phyloP scores from a whole-genome alignment of 2,113 vertebrate genomes.

The Pandion haliaetus region DNA sequence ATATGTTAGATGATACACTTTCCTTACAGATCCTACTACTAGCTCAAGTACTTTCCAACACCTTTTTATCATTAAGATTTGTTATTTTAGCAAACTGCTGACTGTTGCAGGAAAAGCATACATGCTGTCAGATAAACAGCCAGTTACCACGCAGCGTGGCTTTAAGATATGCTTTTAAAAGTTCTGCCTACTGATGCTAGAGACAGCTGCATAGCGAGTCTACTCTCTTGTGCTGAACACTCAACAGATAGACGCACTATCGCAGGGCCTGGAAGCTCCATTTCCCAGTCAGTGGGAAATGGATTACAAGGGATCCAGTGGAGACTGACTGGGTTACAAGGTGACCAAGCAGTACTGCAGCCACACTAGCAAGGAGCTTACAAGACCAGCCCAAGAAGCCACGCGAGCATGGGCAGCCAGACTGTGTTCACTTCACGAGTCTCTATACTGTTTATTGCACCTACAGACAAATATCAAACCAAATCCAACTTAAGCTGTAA shows the following conservation, averaged over 20 bases:
- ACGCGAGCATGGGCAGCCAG: not conserved
- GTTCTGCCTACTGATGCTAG: not conserved
- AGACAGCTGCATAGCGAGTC: not conserved
- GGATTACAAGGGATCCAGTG: not conserved
- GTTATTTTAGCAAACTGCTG: slow-evolving; percentile 46
- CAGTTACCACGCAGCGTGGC: not conserved
- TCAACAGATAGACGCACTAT: not conserved
- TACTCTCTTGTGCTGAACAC: not conserved
- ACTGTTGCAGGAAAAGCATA: not conserved
- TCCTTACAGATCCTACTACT: slow-evolving; percentile 20
- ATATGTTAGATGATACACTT: slow-evolving; percentile 26
- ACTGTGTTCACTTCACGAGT: not conserved
- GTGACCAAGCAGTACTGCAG: not conserved
- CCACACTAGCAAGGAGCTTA: not conserved
- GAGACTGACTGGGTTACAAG: not conserved
- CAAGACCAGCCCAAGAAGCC: not conserved
- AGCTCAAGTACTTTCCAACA: slow-evolving; percentile 33
- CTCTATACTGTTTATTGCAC: not conserved
- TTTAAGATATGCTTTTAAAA: not conserved
- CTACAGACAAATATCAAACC: not conserved
- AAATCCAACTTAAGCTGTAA: not conserved
- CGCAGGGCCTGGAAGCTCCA: not conserved
- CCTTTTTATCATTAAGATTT: slow-evolving; percentile 34
- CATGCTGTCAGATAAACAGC: not conserved
- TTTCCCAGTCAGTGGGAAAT: not conserved